phyloP scores from a whole-genome alignment of 1,140 invertebrate species.

The Prorops nasuta region DNA sequence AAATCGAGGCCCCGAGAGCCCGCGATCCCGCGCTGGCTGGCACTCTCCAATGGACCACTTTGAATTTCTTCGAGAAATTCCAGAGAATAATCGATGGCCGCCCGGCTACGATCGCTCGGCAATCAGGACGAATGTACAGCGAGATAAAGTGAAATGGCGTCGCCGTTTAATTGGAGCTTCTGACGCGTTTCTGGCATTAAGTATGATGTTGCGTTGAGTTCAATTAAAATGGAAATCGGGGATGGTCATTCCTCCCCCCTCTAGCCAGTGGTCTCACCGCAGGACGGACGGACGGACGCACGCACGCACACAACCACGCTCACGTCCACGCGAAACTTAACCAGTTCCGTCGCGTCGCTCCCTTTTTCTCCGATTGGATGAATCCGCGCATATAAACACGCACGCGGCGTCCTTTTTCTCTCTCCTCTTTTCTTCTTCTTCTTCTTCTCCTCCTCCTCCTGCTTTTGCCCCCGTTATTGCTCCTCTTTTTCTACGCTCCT shows the following conservation, averaged over 20 bases:
- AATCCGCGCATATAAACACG: background rate
- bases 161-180: constrained; percentile 50
- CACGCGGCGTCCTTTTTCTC: constrained; percentile 13
- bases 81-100: constrained; percentile 28
- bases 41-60: background rate
- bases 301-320: too few relatives aligned
- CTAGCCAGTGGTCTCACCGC: too few relatives aligned
- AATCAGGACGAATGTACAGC: constrained; percentile 25
- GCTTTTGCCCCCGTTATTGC: constrained; percentile 7
- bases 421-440: background rate
- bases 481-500: constrained; percentile 10
- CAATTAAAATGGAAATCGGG: constrained; percentile 57
- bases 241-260: constrained; percentile 29
- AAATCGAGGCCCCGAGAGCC: constrained; percentile 7
- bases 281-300: too few relatives aligned
- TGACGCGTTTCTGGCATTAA: constrained; percentile 50
- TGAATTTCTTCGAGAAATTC: constrained; percentile 25
- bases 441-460: constrained; percentile 14
- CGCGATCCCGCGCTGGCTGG: background rate
- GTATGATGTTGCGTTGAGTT: constrained; percentile 55
- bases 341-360: background rate
- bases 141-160: constrained; percentile 41
- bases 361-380: constrained; percentile 4
- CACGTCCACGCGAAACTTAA: background rate
- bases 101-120: constrained; percentile 3